Evolutionary conservation across 1,140 invertebrate species (phyloP).

Genomic region (Andrena cerasifolii): DNA sequence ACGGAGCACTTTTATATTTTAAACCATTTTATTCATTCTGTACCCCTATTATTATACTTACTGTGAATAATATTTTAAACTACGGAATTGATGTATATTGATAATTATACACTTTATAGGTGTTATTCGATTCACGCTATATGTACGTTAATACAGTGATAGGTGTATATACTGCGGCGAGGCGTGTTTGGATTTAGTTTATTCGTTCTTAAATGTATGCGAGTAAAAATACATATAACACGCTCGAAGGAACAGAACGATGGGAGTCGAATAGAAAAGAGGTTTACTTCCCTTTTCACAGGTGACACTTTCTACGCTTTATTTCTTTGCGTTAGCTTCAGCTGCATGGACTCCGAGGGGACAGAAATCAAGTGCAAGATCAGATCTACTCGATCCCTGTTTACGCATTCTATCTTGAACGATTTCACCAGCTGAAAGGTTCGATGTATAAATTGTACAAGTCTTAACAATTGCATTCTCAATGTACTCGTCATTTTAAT

Average conservation of each 20-base stretch:
- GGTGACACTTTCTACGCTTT: too few relatives aligned
- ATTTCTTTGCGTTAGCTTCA: slow-evolving; percentile 69
- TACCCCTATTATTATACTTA: slow-evolving; percentile 1
- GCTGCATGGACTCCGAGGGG: slow-evolving; percentile 81
- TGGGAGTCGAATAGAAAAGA: not conserved
- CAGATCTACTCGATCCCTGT: slow-evolving; percentile 81
- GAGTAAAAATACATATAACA: not conserved
- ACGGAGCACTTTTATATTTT: slow-evolving; percentile 19
- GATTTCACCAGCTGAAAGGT: slow-evolving; percentile 79
- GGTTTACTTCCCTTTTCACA: not conserved
- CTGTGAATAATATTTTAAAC: slow-evolving; percentile 35
- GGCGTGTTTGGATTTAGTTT: slow-evolving; percentile 12
- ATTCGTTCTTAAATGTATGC: slow-evolving; percentile 11
- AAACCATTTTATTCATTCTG: slow-evolving; percentile 6
- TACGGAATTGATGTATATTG: slow-evolving; percentile 14
- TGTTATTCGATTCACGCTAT: slow-evolving; percentile 4
- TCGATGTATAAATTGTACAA: slow-evolving; percentile 21
- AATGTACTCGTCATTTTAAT: not conserved
- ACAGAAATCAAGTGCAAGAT: slow-evolving; percentile 84
- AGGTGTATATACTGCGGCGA: slow-evolving; percentile 1
- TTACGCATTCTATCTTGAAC: slow-evolving; percentile 82
- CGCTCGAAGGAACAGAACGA: not conserved
- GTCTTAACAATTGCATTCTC: not conserved
- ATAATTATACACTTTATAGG: slow-evolving; percentile 23
- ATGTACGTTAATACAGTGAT: slow-evolving; percentile 21